Evolutionary conservation across 2,797 vertebrate genomes (phyloP), one percentile per base, ranked within the genome.

Genomic region (Ciconia nigra): DNA sequence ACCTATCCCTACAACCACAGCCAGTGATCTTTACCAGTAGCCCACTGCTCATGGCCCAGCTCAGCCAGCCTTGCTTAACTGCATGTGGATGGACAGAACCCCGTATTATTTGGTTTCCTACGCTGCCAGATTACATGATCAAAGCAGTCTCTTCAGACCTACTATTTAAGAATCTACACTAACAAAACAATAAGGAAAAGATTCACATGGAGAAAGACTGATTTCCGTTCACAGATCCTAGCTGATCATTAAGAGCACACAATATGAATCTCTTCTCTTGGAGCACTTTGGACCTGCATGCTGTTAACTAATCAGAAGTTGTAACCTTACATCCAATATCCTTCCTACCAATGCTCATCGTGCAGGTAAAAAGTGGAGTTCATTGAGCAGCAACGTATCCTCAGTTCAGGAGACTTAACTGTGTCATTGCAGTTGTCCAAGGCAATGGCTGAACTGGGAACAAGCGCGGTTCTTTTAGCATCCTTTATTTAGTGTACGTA

Each of bases 1-100:
- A 18, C 21, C 29, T 18, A 9, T 3, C 20, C 21, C 63, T n/a
- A 29, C 10, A 55, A 18, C 42, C 33, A 19, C 55, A 46, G 35
- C 5, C 44, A 26, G 24, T 0, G 2, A 59, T 2, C 10, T 47
- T 57, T 12, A 54, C 41, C 47, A 39, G 80, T 3, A 55, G 37
- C n/a, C 58, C 65, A 51, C 47, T 35, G 70, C 59, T 25, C 18
- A 6, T 2, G 15, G 5, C n/a, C 33, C 66, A 35, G 52, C 26
- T 86, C 81, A 61, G 41, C 46, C 63, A 86, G 20, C 33, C 14
- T 33, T 11, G 33, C 20, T 4, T 4, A n/a, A 41, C 65, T 25
- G 33, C 44, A 26, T 0, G 0, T 2, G 54, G 15, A 10, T 3
- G 22, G 35, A 54, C 39, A 71, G 28, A 41, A 62, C 31, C 15